These are phyloP conservation scores for Dendrolimus pini DNA, from an alignment of 2,888 invertebrate species.

Conservation along the genomic window DNA sequence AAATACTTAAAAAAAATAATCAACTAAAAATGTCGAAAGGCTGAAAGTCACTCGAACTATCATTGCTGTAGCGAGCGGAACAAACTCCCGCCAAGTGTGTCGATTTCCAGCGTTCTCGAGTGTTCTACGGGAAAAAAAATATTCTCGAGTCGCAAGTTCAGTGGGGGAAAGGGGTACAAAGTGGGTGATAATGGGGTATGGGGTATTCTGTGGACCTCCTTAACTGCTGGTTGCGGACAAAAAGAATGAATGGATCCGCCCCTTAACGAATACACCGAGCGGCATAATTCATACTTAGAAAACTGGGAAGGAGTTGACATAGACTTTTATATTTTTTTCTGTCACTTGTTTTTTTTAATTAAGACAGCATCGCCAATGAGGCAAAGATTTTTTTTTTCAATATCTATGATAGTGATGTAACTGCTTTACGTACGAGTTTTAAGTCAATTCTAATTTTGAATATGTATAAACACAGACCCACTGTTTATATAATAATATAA, in stretches of 20 bases:
- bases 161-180: constrained; percentile 34
- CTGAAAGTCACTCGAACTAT: constrained; percentile 68
- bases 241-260: constrained; percentile 77
- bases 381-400: constrained; percentile 17
- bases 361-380: constrained; percentile 34
- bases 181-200: constrained; percentile 14
- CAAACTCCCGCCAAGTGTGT: constrained; percentile 73
- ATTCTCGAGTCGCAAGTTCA: constrained; percentile 71
- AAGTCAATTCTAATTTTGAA: too few relatives aligned
- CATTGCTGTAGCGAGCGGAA: constrained; percentile 58
- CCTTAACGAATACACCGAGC: constrained; percentile 76
- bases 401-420: background rate
- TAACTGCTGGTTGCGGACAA: constrained; percentile 72
- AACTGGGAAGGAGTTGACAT: constrained; percentile 71
- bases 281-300: constrained; percentile 76
- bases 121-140: constrained; percentile 61
- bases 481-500: too few relatives aligned
- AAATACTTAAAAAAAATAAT: constrained; percentile 26
- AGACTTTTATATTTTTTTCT: constrained; percentile 37
- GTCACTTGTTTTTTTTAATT: constrained; percentile 24
- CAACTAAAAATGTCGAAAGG: constrained; percentile 39
- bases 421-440: background rate
- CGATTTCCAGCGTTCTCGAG: constrained; percentile 70
- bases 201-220: constrained; percentile 60
- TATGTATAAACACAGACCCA: too few relatives aligned